Base-by-base conservation (phyloP, 2,888 invertebrate genomes). In the Perithous albicinctus region DNA sequence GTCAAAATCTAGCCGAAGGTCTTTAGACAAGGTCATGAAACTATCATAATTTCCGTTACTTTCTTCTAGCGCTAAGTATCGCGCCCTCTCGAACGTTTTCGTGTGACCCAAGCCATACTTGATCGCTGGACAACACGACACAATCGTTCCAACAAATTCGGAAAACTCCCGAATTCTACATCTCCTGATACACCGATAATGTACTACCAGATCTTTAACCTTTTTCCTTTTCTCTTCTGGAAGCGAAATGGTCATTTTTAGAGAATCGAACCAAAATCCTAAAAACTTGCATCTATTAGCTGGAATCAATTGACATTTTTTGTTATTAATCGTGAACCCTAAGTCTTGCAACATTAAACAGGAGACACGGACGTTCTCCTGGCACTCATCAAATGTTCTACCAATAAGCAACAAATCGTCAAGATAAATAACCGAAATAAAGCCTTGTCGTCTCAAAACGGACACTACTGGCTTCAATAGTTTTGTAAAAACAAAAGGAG, bases 401-500 rank as follows among this genome's bases (percentile, higher is more conserved):
- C 70, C 56, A 18, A 70, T 54, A 18, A 56, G 26, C 26, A 70
- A n/a, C 18, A 56, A n/a, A 26, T 70, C 70, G 26, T 70, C 56
- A 26, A 70, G 26, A 10, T 70, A 70, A 29, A 56, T 56, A 4
- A 70, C 70, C 10, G 70, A 56, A 8, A 41, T 2, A 26, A 56
- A 54, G 4, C 59, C 72, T 29, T 32, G 26, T 15, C 18, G 8
- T 18, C 72, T 43, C 32, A 59, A 46, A 18, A 29, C 41, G 1
- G 43, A 15, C 15, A 70, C 43, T 5, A 59, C 43, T 2, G 70
- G 56, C 23, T 70, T 43, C 7, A 59, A 6, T 15, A 70, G 32
- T 46, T 70, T 78, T 6, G 70, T 78, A 38, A 78, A 70, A 10
- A 29, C 38, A 8, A 59, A 76, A 6, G 69, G 77, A 12, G 77